phyloP scores from a whole-genome alignment of 2,113 vertebrate species.

The Embiotoca jacksoni region DNA sequence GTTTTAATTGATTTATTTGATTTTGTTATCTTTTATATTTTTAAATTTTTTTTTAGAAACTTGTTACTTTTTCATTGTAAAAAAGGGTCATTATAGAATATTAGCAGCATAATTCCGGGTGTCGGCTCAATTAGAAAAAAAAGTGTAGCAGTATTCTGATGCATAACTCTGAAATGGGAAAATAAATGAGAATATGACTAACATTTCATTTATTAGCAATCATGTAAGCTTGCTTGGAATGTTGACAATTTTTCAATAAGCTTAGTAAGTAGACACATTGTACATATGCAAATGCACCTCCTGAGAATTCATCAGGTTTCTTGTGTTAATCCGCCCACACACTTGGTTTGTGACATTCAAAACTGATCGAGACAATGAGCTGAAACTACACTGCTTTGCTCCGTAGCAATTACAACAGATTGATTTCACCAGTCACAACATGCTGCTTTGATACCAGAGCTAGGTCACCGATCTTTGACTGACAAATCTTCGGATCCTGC shows the following conservation, averaged over 20 bases:
- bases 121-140: too few relatives aligned
- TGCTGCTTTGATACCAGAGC: constrained; percentile 42
- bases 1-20: too few relatives aligned
- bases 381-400: constrained; percentile 8
- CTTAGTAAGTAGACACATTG: constrained; percentile 16
- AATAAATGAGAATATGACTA: background rate
- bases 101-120: too few relatives aligned
- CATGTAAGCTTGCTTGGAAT: constrained; percentile 8
- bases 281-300: constrained; percentile 43
- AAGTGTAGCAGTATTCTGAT: background rate
- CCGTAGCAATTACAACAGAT: constrained; percentile 41
- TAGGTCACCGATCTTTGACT: constrained; percentile 36
- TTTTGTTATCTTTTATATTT: too few relatives aligned
- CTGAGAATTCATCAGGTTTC: constrained; percentile 8
- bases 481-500: constrained; percentile 12
- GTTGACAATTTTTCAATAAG: constrained; percentile 11
- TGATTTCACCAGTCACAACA: constrained; percentile 42
- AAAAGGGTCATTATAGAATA: too few relatives aligned
- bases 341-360: constrained; percentile 49
- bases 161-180: background rate
- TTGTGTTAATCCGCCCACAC: constrained; percentile 58
- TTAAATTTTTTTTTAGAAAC: too few relatives aligned
- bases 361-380: constrained; percentile 54
- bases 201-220: background rate
- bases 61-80: too few relatives aligned